Percentiles rank a stretch among this genome's conserved stretches.
These are phyloP conservation scores for Benthosema pterotum DNA, from an alignment of 2,797 vertebrate genomes.

Conservation along the genomic window DNA sequence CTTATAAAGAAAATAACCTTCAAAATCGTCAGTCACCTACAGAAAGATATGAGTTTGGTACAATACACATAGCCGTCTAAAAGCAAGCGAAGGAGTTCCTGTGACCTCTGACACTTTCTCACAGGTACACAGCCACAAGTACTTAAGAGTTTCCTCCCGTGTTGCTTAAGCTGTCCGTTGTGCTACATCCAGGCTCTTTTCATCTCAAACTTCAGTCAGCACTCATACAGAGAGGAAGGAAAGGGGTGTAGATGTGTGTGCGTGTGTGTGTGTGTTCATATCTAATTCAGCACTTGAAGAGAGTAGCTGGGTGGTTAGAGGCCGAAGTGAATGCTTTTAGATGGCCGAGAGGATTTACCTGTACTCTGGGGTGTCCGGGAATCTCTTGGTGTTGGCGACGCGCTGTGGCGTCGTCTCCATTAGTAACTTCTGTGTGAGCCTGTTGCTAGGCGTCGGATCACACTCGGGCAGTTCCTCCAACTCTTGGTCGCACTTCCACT, in stretches of 20 bases:
- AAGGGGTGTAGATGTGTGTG: conserved; percentile 1
- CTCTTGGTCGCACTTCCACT: conserved; percentile 90
- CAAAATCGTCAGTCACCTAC: conserved; percentile 38
- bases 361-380: conserved; percentile 90
- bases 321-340: conserved; percentile 45
- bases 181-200: conserved; percentile 62
- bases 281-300: conserved; percentile 70
- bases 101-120: conserved; percentile 58
- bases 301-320: conserved; percentile 37
- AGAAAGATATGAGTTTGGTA: conserved; percentile 51
- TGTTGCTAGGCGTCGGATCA: conserved; percentile 78
- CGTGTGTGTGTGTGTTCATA: conserved; percentile 29
- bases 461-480: conserved; percentile 74
- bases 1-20: conserved; percentile 50
- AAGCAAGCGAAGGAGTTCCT: conserved; percentile 47
- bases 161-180: conserved; percentile 60
- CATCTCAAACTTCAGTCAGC: conserved; percentile 65
- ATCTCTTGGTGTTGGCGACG: conserved; percentile 78
- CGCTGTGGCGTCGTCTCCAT: conserved; percentile 87
- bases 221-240: conserved; percentile 43
- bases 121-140: conserved; percentile 47
- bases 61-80: conserved; percentile 56
- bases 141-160: conserved; percentile 56
- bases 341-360: conserved; percentile 83
- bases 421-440: conserved; percentile 89